These are phyloP conservation scores for Mobula hypostoma DNA, from an alignment of 2,113 vertebrate genomes.

Conservation along the genomic window DNA sequence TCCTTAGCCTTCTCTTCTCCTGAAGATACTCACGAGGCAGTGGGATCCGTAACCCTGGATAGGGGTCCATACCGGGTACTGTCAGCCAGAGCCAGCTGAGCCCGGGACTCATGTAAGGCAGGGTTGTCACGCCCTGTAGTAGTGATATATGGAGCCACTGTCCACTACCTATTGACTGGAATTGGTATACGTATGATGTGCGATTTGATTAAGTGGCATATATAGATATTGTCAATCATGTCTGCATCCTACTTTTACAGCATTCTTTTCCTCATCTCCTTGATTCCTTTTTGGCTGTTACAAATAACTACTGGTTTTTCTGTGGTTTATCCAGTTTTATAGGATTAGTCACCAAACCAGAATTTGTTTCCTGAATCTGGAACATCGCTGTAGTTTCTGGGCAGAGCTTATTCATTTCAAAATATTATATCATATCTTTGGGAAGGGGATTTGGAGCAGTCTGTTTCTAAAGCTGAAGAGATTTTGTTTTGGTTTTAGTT, in stretches of 20 bases:
- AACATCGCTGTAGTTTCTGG: no score
- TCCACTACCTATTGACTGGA: no score
- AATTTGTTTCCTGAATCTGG: no score
- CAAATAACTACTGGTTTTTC: not conserved
- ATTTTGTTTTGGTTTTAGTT: not conserved
- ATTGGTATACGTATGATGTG: not conserved
- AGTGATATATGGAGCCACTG: no score
- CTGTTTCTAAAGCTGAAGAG: not conserved
- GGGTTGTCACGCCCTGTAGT: no score
- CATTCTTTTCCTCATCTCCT: not conserved
- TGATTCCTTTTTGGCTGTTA: not conserved
- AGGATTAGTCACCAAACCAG: no score
- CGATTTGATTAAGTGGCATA: not conserved
- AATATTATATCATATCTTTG: not conserved
- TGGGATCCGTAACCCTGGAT: no score
- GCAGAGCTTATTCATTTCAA: not conserved
- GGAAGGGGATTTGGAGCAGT: not conserved
- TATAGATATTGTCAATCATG: not conserved
- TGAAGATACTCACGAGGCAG: no score
- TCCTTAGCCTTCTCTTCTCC: no score
- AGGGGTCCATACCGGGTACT: no score
- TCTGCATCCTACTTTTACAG: not conserved
- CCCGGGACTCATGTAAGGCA: no score
- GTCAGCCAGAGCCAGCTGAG: no score
- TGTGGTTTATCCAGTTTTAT: not conserved